Evolutionary conservation across 1,140 invertebrate genomes (phyloP).

Genomic region (Gryon sp.): DNA sequence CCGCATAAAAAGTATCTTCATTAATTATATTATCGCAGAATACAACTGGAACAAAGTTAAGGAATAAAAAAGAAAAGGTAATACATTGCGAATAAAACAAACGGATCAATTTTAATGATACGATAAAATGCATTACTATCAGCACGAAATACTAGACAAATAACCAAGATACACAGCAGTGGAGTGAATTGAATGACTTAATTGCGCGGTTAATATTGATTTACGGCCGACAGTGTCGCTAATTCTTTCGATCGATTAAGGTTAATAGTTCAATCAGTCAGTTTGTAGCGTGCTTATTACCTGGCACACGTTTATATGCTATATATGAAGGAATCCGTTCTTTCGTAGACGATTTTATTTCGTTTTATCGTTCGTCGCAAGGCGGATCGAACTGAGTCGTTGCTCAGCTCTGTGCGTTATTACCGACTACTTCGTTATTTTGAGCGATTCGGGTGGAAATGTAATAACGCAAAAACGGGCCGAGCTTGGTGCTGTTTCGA

Average conservation of each 20-base stretch:
- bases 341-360: slow-evolving; percentile 43
- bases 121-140: neutral
- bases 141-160: neutral
- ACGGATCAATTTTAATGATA: too few species aligned
- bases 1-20: too few species aligned
- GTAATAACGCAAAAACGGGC: slow-evolving; percentile 46
- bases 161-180: neutral
- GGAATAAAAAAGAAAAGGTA: too few species aligned
- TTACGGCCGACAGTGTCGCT: slow-evolving; percentile 38
- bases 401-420: slow-evolving; percentile 33
- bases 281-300: slow-evolving; percentile 3
- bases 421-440: slow-evolving; percentile 63
- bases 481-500: slow-evolving; percentile 8
- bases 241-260: slow-evolving; percentile 57
- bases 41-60: too few species aligned
- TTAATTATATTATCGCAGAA: too few species aligned
- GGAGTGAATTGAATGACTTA: slow-evolving; percentile 50
- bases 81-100: too few species aligned
- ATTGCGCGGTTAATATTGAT: slow-evolving; percentile 54
- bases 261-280: slow-evolving; percentile 50
- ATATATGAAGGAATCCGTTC: slow-evolving; percentile 27
- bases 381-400: slow-evolving; percentile 43
- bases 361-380: slow-evolving; percentile 43
- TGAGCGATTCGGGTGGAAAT: slow-evolving; percentile 58
- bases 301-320: too few species aligned